Evolutionary conservation across 2,113 vertebrate genomes (phyloP).

Genomic region (Aphelocoma coerulescens): DNA sequence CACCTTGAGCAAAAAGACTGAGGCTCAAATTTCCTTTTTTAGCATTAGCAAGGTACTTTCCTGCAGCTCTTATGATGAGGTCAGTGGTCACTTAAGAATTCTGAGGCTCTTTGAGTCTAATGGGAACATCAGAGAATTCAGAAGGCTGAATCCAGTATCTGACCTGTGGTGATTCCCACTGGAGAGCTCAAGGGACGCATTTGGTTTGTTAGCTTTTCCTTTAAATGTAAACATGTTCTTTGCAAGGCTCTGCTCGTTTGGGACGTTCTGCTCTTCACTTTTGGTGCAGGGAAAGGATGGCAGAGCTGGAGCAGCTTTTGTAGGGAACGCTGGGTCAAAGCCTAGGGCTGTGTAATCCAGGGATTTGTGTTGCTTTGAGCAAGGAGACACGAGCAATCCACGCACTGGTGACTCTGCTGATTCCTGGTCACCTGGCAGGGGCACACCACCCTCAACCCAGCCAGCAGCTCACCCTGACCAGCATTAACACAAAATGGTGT

Average conservation of each 20-base stretch:
- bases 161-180: background rate
- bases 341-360: rapidly evolving
- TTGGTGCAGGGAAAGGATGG: background rate
- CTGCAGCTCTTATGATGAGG: background rate
- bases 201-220: background rate
- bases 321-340: background rate
- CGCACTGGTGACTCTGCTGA: background rate
- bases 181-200: background rate
- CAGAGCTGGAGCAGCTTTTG: background rate
- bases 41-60: background rate
- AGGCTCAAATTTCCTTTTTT: background rate
- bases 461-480: background rate
- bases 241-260: background rate
- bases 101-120: background rate
- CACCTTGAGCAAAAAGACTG: background rate
- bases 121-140: background rate
- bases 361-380: background rate
- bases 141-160: background rate
- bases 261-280: background rate
- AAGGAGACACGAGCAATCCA: background rate
- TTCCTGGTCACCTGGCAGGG: background rate
- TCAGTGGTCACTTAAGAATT: background rate
- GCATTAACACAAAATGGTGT: background rate
- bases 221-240: background rate
- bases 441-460: background rate